Percentiles rank a stretch among this genome's conserved stretches.
Conservation (phyloP, 2,797 vertebrate genomes). For the Centropyge bicolor region DNA sequence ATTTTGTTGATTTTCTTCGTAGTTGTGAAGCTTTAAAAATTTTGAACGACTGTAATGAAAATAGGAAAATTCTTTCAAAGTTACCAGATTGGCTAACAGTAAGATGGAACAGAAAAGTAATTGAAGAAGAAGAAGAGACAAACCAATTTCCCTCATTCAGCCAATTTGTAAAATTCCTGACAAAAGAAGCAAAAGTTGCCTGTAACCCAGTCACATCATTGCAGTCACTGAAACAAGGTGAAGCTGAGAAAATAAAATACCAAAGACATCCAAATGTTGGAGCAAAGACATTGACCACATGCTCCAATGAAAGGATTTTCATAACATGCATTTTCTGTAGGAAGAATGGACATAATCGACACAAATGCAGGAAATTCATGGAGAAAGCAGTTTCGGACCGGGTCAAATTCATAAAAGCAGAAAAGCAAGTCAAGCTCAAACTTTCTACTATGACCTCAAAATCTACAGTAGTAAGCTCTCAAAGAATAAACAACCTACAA, state of each 20-base stretch:
- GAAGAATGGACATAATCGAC: conserved; percentile 14
- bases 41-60: conserved; percentile 56
- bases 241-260: conserved; percentile 4
- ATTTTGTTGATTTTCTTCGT: conserved; percentile 49
- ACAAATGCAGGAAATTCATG: conserved; percentile 32
- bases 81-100: conserved; percentile 48
- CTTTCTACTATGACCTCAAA: conserved; percentile 42
- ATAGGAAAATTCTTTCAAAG: conserved; percentile 56
- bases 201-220: conserved; percentile 50
- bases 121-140: conserved; percentile 35
- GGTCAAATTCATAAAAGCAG: conserved; percentile 42
- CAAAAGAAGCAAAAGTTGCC: conserved; percentile 47
- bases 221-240: conserved; percentile 50
- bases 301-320: conserved; percentile 2
- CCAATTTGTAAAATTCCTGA: conserved; percentile 56
- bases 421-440: conserved; percentile 39
- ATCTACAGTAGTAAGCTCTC: conserved; percentile 32
- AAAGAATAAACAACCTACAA: conserved; percentile 30
- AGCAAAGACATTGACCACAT: conserved; percentile 43
- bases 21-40: conserved; percentile 59
- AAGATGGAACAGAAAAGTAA: conserved; percentile 54
- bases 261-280: conserved; percentile 1
- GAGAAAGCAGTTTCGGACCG: conserved; percentile 32
- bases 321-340: too few relatives aligned
- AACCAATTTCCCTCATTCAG: conserved; percentile 45